Evolutionary conservation across 2,888 invertebrate genomes (phyloP).

Genomic region (Spialia ferax): DNA sequence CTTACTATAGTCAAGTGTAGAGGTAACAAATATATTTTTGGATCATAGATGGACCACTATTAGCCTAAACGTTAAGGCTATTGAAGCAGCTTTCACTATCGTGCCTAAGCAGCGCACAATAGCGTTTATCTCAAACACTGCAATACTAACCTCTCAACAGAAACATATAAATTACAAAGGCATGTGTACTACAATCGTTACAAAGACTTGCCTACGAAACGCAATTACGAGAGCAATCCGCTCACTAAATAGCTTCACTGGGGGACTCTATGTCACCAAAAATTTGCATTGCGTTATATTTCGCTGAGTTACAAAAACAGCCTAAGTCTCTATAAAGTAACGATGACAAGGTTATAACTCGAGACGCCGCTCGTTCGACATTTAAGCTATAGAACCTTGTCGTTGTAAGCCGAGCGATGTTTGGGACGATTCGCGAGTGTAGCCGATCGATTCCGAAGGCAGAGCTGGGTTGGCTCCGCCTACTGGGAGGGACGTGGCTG

Average conservation of each 20-base stretch:
- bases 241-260: constrained; percentile 76
- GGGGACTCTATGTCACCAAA: constrained; percentile 77
- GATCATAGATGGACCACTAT: neutral
- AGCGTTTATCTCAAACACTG: constrained; percentile 31
- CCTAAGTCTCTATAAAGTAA: constrained; percentile 49
- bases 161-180: constrained; percentile 67
- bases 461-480: constrained; percentile 79
- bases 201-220: constrained; percentile 83
- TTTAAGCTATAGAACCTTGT: constrained; percentile 58
- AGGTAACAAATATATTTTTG: neutral
- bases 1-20: neutral
- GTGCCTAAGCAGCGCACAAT: constrained; percentile 54
- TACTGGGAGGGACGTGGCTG: constrained; percentile 79
- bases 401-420: constrained; percentile 49
- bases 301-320: constrained; percentile 57
- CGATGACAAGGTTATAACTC: constrained; percentile 61
- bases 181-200: constrained; percentile 55
- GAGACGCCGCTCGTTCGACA: neutral
- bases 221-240: constrained; percentile 81
- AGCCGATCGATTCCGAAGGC: constrained; percentile 81
- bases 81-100: constrained; percentile 59
- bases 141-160: constrained; percentile 57
- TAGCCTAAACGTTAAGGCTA: neutral
- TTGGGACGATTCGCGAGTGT: constrained; percentile 72
- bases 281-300: constrained; percentile 70